Percentiles rank a stretch among this genome's conserved stretches.
Conservation (phyloP, 2,888 invertebrate species). For the Acanthoscelides obtectus region DNA sequence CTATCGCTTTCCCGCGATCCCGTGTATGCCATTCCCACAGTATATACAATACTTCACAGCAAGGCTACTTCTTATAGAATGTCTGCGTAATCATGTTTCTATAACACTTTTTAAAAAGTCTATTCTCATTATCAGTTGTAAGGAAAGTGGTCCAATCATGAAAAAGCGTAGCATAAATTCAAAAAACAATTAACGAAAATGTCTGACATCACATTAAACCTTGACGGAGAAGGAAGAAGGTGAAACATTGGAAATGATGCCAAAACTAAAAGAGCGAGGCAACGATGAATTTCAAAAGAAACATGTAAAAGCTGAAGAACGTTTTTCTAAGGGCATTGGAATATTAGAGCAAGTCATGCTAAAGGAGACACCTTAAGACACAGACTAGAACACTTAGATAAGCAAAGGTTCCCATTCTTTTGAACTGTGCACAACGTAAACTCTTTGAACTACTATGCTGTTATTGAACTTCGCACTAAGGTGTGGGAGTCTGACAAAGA, state of each 20-base stretch:
- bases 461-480: conserved; percentile 86
- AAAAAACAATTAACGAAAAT: no score
- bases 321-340: conserved; percentile 83
- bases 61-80: no score
- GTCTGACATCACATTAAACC: no score
- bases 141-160: no score
- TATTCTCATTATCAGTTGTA: no score
- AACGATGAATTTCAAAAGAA: conserved; percentile 74
- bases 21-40: no score
- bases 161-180: no score
- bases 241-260: conserved; percentile 74
- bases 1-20: no score
- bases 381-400: conserved; percentile 81
- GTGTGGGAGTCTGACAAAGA: conserved; percentile 79
- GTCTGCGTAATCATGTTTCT: no score
- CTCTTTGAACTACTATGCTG: conserved; percentile 81
- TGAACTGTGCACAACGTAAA: conserved; percentile 91
- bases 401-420: conserved; percentile 74
- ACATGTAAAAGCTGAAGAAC: conserved; percentile 68
- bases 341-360: conserved; percentile 88
- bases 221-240: conserved; percentile 84
- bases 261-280: conserved; percentile 74
- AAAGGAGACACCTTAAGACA: conserved; percentile 88
- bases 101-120: no score
- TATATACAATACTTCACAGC: no score